phyloP scores from a whole-genome alignment of 1,140 invertebrate species.

The Neelides sp. region DNA sequence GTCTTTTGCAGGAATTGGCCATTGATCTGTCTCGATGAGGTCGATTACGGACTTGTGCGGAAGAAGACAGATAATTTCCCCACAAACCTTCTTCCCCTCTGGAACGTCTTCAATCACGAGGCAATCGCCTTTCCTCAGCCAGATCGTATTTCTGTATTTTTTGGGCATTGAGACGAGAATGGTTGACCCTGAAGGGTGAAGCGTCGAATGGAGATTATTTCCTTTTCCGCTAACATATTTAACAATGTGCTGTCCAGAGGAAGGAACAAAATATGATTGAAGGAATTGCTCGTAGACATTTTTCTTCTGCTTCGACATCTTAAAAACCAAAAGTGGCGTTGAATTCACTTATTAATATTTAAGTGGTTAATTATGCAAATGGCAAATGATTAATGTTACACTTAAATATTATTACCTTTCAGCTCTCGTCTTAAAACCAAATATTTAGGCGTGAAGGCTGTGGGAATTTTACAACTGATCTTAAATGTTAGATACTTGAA shows the following conservation, averaged over 20 bases:
- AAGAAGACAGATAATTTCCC: slow-evolving; percentile 26
- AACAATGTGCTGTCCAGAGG: slow-evolving; percentile 17
- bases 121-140: slow-evolving; percentile 21
- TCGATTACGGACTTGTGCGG: slow-evolving; percentile 8
- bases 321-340: no score
- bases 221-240: slow-evolving; percentile 25
- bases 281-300: slow-evolving; percentile 24
- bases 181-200: slow-evolving; percentile 10
- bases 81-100: slow-evolving; percentile 27
- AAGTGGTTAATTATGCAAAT: no score
- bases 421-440: no score
- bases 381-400: no score
- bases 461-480: no score
- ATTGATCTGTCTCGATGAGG: slow-evolving; percentile 15
- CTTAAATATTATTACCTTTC: no score
- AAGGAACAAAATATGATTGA: slow-evolving; percentile 20
- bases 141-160: slow-evolving; percentile 25
- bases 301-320: slow-evolving; percentile 27
- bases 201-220: slow-evolving; percentile 26
- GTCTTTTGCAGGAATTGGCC: no score
- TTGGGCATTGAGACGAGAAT: slow-evolving; percentile 28
- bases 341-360: no score
- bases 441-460: no score
- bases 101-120: slow-evolving; percentile 23
- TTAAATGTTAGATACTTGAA: no score